Percentiles rank a stretch among this genome's conserved stretches.
phyloP scores from a whole-genome alignment of 2,797 vertebrate species.

The Danionella dracula region DNA sequence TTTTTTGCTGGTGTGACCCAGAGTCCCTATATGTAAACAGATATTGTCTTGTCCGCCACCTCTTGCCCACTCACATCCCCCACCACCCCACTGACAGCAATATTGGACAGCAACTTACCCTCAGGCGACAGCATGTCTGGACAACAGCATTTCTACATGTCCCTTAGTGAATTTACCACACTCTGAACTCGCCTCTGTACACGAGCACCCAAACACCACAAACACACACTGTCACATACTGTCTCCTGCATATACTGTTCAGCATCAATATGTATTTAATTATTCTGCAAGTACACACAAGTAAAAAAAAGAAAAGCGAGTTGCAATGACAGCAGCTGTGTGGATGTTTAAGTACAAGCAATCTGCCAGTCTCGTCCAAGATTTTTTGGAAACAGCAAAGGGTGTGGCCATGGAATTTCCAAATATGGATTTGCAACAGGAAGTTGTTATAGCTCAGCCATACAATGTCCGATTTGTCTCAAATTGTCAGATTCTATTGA shows the following conservation, averaged over 20 bases:
- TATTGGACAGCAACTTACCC: slow-evolving; percentile 56
- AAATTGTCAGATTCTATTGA: too few relatives aligned
- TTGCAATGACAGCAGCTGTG: background rate
- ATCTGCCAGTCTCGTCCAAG: background rate
- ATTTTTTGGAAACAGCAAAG: background rate
- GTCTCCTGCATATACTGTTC: background rate
- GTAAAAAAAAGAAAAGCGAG: background rate
- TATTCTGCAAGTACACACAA: background rate
- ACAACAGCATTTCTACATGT: slow-evolving; percentile 54
- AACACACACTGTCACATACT: slow-evolving; percentile 5
- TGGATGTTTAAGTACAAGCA: background rate
- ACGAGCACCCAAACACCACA: slow-evolving; percentile 14
- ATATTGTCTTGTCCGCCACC: slow-evolving; percentile 56
- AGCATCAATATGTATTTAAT: background rate
- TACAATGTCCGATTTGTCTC: too few relatives aligned
- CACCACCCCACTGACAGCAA: slow-evolving; percentile 42
- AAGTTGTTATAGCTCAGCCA: too few relatives aligned
- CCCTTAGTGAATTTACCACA: slow-evolving; percentile 11
- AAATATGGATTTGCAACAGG: too few relatives aligned
- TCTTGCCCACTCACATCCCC: slow-evolving; percentile 12
- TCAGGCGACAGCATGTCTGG: slow-evolving; percentile 70
- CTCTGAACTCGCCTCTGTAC: slow-evolving; percentile 29
- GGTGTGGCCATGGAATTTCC: too few relatives aligned
- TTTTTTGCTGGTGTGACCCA: slow-evolving; percentile 35
- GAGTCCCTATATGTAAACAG: slow-evolving; percentile 60